Conservation (phyloP, 2,797 vertebrate genomes). For the Acropternis orthonyx region DNA sequence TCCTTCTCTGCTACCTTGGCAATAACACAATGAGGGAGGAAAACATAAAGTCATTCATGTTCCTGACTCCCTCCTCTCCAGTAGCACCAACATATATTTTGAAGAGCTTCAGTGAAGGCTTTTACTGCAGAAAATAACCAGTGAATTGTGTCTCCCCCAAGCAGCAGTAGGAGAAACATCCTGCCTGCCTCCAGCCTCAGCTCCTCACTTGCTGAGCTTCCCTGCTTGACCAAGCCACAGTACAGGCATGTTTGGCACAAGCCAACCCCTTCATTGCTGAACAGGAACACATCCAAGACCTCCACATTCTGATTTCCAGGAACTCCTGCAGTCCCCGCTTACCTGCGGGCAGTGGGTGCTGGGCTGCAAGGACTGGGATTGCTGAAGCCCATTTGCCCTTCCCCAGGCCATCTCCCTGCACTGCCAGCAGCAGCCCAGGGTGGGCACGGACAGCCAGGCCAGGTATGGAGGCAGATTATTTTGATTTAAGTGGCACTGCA, state of each 20-base stretch:
- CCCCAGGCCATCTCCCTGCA: neutral
- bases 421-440: neutral
- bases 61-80: neutral
- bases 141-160: neutral
- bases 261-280: neutral
- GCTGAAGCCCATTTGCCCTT: neutral
- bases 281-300: neutral
- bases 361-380: rapidly evolving
- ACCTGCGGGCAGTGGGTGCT: neutral
- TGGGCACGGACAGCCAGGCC: neutral
- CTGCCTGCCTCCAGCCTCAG: neutral
- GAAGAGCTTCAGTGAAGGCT: neutral
- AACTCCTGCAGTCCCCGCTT: neutral
- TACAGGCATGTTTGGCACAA: neutral
- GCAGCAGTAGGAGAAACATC: neutral
- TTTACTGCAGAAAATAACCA: constrained; percentile 33
- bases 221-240: neutral
- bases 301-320: neutral
- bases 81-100: neutral
- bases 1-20: constrained; percentile 30
- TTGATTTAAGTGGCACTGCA: neutral
- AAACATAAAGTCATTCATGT: neutral
- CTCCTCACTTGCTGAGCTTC: neutral
- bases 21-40: neutral
- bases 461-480: rapidly evolving